Base-by-base conservation (phyloP, 1,140 invertebrate species). In the Prorops nasuta region DNA sequence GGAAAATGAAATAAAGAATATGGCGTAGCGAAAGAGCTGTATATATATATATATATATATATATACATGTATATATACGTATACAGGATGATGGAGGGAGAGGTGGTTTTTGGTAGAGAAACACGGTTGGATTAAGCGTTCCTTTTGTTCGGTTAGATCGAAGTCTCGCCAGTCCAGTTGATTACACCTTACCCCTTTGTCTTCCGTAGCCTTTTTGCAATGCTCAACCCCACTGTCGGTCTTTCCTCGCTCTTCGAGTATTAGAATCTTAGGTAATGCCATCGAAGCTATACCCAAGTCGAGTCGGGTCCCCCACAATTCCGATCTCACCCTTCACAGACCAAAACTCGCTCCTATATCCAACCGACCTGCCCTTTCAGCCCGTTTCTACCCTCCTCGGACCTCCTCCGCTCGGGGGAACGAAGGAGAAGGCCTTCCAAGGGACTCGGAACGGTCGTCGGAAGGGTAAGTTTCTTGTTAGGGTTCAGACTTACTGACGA, bases 401-500 rank as follows among this genome's bases (percentile, higher is more conserved):
- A 44, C 46, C 49, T 41, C 21, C 10, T 28, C 24, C 24, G 24
- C 24, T 10, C 24, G 24, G 24, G 4, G 4, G 10, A 28, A 28
- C 24, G 24, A 36, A 48, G 16, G 15, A 10, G 46, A 58, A 38
- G 39, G 49, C 42, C 21, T 44, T 47, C 22, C 42, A 36, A 41
- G 53, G 51, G 49, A 43, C 38, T 40, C 49, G 55, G 47, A 58
- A 51, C 41, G 58, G 56, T 48, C 56, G 60, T 57, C 64, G 52
- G 67, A 66, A 69, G 67, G 63, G 67, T 67, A 67, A 71, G 71
- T 74, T 76, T 76, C 71, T 76, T 76, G 72, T 76, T 74, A 74
- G 71, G 71, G 69, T 76, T 67, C 71, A 76, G 73, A 76, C 71
- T 66, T 63, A 67, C 63, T 63, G 72, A 71, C 71, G 71, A 74